Conservation (phyloP, 2,113 vertebrate genomes). For the Sterna hirundo region DNA sequence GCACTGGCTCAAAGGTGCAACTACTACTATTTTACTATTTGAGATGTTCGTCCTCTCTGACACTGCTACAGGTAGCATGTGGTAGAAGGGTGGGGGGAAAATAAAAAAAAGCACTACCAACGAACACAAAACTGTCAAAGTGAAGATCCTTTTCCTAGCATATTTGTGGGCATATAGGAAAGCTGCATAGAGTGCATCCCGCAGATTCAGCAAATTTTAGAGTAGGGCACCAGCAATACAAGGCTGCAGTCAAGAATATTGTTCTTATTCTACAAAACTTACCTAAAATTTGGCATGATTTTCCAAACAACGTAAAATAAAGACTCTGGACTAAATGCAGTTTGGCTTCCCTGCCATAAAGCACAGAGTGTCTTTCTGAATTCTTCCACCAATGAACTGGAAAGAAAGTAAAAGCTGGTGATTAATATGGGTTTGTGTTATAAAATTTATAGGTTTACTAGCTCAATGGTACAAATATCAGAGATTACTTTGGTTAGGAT, state of each 20-base stretch:
- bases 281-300: slow-evolving; percentile 99
- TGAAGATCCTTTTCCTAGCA: not conserved
- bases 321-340: slow-evolving; percentile 96
- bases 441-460: not conserved
- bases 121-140: not conserved
- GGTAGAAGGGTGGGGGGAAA: not conserved
- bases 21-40: not conserved
- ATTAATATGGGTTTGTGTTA: not conserved
- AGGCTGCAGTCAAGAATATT: not conserved
- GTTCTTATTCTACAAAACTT: slow-evolving; percentile 13
- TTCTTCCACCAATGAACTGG: slow-evolving; percentile 95
- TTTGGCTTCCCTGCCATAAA: slow-evolving; percentile 95
- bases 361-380: slow-evolving; percentile 97
- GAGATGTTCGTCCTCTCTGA: not conserved
- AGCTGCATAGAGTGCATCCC: not conserved
- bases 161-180: not conserved
- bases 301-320: slow-evolving; percentile 99
- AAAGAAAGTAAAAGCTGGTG: not conserved
- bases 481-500: not conserved
- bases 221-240: not conserved
- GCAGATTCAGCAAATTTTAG: not conserved
- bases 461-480: not conserved
- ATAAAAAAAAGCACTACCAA: not conserved
- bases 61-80: not conserved
- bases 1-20: not conserved